Conservation (phyloP, 2,888 invertebrate species). For the Malthinus seriepunctatus region DNA sequence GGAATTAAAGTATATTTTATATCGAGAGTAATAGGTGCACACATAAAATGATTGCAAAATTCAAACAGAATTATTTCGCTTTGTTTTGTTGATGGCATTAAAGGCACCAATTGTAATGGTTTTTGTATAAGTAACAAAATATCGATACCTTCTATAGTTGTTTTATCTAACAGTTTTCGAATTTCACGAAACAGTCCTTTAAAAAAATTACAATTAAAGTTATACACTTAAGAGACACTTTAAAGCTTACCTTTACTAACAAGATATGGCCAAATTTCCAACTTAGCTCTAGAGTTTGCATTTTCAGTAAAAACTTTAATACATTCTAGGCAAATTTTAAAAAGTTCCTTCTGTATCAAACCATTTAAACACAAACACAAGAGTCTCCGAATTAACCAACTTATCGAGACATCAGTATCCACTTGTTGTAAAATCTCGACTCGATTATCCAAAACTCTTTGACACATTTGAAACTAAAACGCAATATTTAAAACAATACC, state of each 20-base stretch:
- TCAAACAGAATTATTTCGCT: slow-evolving; percentile 51
- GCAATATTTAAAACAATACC: slow-evolving; percentile 13
- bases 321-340: slow-evolving; percentile 77
- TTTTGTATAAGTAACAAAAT: slow-evolving; percentile 76
- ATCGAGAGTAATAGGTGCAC: slow-evolving; percentile 67
- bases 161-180: slow-evolving; percentile 66
- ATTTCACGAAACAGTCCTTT: slow-evolving; percentile 76
- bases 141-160: slow-evolving; percentile 69
- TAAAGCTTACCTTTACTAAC: slow-evolving; percentile 58
- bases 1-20: slow-evolving; percentile 73
- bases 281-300: slow-evolving; percentile 37
- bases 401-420: slow-evolving; percentile 48
- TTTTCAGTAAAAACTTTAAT: slow-evolving; percentile 73
- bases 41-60: slow-evolving; percentile 70
- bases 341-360: slow-evolving; percentile 38
- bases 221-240: background rate
- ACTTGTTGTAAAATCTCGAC: slow-evolving; percentile 48
- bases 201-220: slow-evolving; percentile 33
- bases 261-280: slow-evolving; percentile 60
- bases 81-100: slow-evolving; percentile 10
- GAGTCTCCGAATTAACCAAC: slow-evolving; percentile 54
- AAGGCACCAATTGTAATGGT: slow-evolving; percentile 64
- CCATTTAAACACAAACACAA: slow-evolving; percentile 47
- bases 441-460: slow-evolving; percentile 52
- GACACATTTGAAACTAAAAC: slow-evolving; percentile 52